Evolutionary conservation across 2,888 invertebrate species (phyloP).

Genomic region (Drosophila dives): DNA sequence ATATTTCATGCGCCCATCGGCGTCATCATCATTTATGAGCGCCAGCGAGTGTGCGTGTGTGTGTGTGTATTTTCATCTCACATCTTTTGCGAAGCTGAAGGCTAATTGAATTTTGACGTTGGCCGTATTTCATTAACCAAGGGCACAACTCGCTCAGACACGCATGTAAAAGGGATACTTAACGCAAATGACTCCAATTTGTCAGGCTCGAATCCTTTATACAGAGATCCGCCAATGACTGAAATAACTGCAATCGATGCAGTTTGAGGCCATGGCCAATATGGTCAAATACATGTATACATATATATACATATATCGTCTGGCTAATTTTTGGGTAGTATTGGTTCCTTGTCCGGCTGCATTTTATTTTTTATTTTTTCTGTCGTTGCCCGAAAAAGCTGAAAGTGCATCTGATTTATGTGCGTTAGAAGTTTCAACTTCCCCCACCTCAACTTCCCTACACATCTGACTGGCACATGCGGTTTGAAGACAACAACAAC

Average conservation of each 20-base stretch:
- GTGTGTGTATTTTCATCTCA: neutral
- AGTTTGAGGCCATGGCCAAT: conserved; percentile 34
- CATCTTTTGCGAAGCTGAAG: conserved; percentile 17
- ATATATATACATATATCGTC: conserved; percentile 8
- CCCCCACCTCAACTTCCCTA: neutral
- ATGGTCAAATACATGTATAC: neutral
- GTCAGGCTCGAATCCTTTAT: conserved; percentile 40
- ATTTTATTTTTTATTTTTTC: conserved; percentile 12
- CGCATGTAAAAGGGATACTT: conserved; percentile 63
- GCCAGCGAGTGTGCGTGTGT: neutral
- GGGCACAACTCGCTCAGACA: conserved; percentile 12
- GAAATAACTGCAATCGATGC: conserved; percentile 66
- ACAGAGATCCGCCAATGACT: conserved; percentile 56
- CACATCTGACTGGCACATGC: conserved; percentile 55
- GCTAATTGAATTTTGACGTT: conserved; percentile 77
- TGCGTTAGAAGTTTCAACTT: conserved; percentile 71
- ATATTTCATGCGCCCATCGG: conserved; percentile 74
- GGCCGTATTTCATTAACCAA: conserved; percentile 62
- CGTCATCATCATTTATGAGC: conserved; percentile 75
- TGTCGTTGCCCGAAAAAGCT: conserved; percentile 63
- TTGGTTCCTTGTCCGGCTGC: conserved; percentile 29
- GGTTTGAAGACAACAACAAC: conserved; percentile 40
- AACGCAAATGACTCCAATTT: conserved; percentile 66
- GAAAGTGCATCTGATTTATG: conserved; percentile 82
- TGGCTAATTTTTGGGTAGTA: conserved; percentile 64